Evolutionary conservation across 2,888 invertebrate genomes (phyloP).

Genomic region (Lycaena phlaeas): DNA sequence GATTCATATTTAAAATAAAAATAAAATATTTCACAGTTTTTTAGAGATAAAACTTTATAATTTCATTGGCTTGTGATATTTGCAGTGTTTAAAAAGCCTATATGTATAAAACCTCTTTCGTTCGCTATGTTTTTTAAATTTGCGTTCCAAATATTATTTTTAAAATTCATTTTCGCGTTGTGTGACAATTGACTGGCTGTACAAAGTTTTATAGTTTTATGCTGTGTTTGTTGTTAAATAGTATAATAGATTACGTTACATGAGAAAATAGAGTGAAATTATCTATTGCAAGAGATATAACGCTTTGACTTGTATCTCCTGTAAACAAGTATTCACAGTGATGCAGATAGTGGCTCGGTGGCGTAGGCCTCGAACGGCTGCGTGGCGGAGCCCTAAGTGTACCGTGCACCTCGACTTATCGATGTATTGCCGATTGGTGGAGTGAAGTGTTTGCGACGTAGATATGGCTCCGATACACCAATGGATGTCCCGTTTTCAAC

Average conservation of each 20-base stretch:
- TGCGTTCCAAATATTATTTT: too few species aligned
- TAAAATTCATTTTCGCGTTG: too few species aligned
- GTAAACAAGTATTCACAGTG: constrained; percentile 51
- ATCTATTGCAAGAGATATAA: constrained; percentile 50
- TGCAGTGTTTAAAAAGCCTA: too few species aligned
- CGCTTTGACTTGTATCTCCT: constrained; percentile 63
- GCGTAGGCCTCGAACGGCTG: constrained; percentile 37
- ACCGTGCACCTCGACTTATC: constrained; percentile 32
- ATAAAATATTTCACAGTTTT: too few species aligned
- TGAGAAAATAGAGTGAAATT: constrained; percentile 36
- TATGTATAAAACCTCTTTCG: too few species aligned
- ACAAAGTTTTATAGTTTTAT: too few species aligned
- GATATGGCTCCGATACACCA: constrained; percentile 56
- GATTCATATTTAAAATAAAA: too few species aligned
- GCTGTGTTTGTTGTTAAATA: neutral
- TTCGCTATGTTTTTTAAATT: too few species aligned
- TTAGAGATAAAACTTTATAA: too few species aligned
- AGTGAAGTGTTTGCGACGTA: constrained; percentile 62
- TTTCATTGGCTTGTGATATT: too few species aligned
- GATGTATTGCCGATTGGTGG: constrained; percentile 56
- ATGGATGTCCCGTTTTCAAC: constrained; percentile 55
- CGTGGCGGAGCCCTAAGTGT: constrained; percentile 20
- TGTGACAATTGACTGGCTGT: too few species aligned
- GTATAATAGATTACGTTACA: constrained; percentile 10
- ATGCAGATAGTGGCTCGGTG: constrained; percentile 46